Conservation (phyloP, 2,797 vertebrate species). For the Okamejei kenojei region DNA sequence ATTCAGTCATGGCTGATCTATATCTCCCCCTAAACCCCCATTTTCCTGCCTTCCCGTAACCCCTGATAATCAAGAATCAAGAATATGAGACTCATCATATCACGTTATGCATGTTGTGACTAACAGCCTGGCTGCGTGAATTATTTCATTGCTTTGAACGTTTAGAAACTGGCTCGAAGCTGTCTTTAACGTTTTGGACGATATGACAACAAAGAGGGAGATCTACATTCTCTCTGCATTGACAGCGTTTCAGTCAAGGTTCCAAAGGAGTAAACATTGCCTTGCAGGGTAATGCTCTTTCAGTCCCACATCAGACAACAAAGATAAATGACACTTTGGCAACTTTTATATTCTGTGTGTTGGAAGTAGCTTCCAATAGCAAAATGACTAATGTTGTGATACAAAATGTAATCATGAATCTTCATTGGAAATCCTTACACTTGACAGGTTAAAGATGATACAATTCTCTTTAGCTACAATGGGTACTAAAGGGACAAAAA, state of each 20-base stretch:
- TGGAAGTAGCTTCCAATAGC: constrained; percentile 1
- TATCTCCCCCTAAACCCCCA: not conserved
- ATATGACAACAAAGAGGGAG: not conserved
- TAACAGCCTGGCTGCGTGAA: not conserved
- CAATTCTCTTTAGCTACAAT: not conserved
- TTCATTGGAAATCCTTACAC: not conserved
- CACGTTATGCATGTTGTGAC: not conserved
- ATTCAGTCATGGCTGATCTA: not conserved
- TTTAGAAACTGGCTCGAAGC: not conserved
- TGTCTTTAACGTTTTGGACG: not conserved
- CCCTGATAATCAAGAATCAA: not conserved
- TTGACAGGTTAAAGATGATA: constrained; percentile 12
- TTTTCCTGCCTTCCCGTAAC: too few species aligned
- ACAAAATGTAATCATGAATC: not conserved
- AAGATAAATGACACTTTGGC: constrained; percentile 3
- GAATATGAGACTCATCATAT: not conserved
- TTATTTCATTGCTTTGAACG: not conserved
- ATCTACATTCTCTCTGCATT: not conserved
- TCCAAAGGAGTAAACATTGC: not conserved
- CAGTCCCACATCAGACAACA: not conserved
- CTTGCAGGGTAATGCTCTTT: not conserved
- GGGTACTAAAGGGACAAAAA: not conserved
- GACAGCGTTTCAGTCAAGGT: not conserved
- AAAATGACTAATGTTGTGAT: constrained; percentile 3
- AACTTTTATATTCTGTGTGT: not conserved